Evolutionary conservation across 2,113 vertebrate species (phyloP).

Genomic region (Tiliqua scincoides): DNA sequence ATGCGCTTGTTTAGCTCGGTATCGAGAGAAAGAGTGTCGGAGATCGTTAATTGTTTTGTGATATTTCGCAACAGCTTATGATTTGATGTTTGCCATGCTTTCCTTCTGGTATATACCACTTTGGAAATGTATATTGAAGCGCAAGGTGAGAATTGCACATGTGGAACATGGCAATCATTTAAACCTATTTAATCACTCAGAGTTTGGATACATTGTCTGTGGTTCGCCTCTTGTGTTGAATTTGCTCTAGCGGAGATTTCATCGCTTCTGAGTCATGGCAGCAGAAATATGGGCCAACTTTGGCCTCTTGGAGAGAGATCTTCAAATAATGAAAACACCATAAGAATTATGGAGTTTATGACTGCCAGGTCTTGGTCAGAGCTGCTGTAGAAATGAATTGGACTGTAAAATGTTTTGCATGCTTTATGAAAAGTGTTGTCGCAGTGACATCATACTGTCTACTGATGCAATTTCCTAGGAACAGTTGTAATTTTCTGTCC

Average conservation of each 20-base stretch:
- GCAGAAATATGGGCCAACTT: background rate
- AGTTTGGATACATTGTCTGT: background rate
- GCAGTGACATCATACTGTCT: background rate
- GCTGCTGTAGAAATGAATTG: background rate
- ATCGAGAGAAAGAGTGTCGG: too few relatives aligned
- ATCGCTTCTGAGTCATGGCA: background rate
- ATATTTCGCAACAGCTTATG: background rate
- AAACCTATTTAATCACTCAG: too few relatives aligned
- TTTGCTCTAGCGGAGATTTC: background rate
- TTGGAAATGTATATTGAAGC: background rate
- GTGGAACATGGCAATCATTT: too few relatives aligned
- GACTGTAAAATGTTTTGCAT: background rate
- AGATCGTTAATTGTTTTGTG: background rate
- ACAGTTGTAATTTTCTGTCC: too few relatives aligned
- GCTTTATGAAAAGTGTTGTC: background rate
- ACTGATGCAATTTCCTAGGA: too few relatives aligned
- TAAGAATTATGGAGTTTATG: background rate
- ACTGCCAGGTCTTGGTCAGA: background rate
- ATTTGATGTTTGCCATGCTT: background rate
- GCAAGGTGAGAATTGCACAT: too few relatives aligned
- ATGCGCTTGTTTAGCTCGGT: too few relatives aligned
- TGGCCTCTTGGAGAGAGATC: background rate
- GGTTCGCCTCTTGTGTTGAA: background rate
- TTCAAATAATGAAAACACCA: background rate
- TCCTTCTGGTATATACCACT: too few relatives aligned